Percentiles rank a stretch among this genome's conserved stretches.
These are phyloP conservation scores for Gymnocephalus cernua DNA, from an alignment of 2,113 vertebrate genomes.

Conservation along the genomic window DNA sequence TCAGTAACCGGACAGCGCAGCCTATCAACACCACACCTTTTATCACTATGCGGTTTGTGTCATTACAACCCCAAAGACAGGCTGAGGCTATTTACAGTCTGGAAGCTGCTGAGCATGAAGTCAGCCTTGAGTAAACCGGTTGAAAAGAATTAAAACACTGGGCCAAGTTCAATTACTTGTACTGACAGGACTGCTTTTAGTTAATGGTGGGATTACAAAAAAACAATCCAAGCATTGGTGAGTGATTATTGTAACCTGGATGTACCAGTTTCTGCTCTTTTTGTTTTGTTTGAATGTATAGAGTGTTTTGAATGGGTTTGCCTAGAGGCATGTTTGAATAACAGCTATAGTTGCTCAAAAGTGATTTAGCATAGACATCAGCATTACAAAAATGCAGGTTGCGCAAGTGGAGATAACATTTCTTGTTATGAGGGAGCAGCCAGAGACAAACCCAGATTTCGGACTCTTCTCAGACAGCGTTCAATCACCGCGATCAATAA, in stretches of 20 bases:
- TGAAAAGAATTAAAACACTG: neutral
- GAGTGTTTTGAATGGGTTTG: constrained; percentile 10
- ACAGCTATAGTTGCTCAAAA: neutral
- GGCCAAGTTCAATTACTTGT: neutral
- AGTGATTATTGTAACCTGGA: neutral
- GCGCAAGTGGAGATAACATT: constrained; percentile 24
- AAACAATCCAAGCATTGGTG: neutral
- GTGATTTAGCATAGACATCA: neutral
- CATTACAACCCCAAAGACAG: constrained; percentile 6
- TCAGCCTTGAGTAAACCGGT: neutral
- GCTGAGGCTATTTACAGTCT: constrained; percentile 20
- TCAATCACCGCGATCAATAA: constrained; percentile 10
- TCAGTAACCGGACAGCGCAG: constrained; percentile 17
- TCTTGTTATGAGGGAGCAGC: constrained; percentile 31
- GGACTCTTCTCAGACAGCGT: constrained; percentile 3
- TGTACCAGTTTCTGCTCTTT: neutral
- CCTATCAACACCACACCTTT: constrained; percentile 61
- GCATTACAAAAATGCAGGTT: constrained; percentile 8
- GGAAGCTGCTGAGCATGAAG: constrained; percentile 48
- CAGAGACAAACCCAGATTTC: constrained; percentile 36
- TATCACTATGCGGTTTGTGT: constrained; percentile 29
- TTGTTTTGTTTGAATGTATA: constrained; percentile 3
- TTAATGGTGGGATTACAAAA: neutral
- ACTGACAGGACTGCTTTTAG: neutral
- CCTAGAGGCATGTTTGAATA: neutral